These are phyloP conservation scores for Indri indri DNA, from an alignment of 2,113 vertebrate genomes.

Conservation along the genomic window DNA sequence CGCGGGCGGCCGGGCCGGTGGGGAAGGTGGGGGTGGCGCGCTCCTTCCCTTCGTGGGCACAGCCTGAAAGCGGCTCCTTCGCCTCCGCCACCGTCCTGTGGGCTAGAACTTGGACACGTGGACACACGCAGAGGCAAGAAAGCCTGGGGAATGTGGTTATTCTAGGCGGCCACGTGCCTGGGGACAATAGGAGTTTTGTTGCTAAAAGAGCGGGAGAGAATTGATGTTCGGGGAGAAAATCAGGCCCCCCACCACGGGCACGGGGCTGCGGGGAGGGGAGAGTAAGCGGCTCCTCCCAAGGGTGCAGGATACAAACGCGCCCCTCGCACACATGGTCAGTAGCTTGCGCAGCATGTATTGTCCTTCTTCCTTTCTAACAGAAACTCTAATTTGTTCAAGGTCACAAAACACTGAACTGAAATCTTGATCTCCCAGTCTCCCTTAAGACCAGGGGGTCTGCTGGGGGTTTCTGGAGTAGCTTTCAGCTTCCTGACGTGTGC, in stretches of 20 bases:
- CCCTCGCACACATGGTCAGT: accelerated
- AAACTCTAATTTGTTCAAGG: neutral
- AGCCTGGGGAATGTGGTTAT: neutral
- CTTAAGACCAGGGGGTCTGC: neutral
- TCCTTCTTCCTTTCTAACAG: neutral
- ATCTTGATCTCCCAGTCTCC: neutral
- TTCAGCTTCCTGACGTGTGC: neutral
- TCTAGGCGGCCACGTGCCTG: neutral
- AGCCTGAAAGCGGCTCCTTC: neutral
- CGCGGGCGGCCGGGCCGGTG: neutral
- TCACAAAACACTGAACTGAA: neutral
- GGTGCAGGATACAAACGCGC: neutral
- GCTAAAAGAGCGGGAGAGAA: neutral
- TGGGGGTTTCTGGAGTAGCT: neutral
- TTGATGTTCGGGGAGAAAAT: too few relatives aligned
- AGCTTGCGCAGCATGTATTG: accelerated
- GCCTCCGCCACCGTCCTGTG: neutral
- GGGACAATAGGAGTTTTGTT: neutral
- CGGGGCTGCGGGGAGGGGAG: too few relatives aligned
- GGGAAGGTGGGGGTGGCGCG: neutral
- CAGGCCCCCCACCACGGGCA: accelerated
- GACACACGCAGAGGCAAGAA: neutral
- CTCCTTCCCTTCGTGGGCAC: neutral
- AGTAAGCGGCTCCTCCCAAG: neutral
- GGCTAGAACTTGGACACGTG: neutral